Conservation (phyloP, 2,113 vertebrate species). For the Ascaphus truei region DNA sequence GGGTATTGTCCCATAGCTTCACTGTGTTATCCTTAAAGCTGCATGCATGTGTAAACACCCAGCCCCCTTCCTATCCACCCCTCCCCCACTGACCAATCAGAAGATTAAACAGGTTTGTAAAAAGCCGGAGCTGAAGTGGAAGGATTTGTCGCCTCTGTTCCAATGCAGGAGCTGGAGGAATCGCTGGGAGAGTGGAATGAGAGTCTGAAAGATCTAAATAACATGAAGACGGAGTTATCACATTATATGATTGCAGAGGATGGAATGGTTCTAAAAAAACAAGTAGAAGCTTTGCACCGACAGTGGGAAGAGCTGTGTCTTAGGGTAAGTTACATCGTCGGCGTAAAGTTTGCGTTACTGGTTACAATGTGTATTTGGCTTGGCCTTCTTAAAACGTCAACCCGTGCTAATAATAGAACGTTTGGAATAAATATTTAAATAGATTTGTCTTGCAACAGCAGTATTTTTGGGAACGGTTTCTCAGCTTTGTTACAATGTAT, state of each 20-base stretch:
- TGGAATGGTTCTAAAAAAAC: slow-evolving; percentile 73
- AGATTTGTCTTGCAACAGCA: no score
- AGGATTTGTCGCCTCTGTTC: slow-evolving; percentile 52
- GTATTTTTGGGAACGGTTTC: no score
- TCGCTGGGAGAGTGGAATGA: slow-evolving; percentile 74
- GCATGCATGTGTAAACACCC: slow-evolving; percentile 17
- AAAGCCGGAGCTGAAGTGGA: slow-evolving; percentile 53
- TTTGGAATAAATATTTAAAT: no score
- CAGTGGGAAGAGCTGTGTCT: slow-evolving; percentile 75
- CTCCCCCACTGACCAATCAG: slow-evolving; percentile 68
- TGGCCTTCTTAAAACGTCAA: no score
- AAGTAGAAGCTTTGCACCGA: slow-evolving; percentile 73
- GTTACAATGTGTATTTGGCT: no score
- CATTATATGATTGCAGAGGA: slow-evolving; percentile 75
- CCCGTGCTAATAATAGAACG: no score
- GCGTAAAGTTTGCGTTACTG: neutral
- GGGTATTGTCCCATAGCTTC: slow-evolving; percentile 20
- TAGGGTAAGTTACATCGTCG: slow-evolving; percentile 51
- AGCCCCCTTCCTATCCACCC: slow-evolving; percentile 42
- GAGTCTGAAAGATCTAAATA: slow-evolving; percentile 70
- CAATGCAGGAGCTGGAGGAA: slow-evolving; percentile 85
- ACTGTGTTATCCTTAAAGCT: neutral
- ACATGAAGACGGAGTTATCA: slow-evolving; percentile 73
- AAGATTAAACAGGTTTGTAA: slow-evolving; percentile 73
- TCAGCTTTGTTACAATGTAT: no score